Conservation (phyloP, 1,140 invertebrate genomes). For the Argopecten irradians region DNA sequence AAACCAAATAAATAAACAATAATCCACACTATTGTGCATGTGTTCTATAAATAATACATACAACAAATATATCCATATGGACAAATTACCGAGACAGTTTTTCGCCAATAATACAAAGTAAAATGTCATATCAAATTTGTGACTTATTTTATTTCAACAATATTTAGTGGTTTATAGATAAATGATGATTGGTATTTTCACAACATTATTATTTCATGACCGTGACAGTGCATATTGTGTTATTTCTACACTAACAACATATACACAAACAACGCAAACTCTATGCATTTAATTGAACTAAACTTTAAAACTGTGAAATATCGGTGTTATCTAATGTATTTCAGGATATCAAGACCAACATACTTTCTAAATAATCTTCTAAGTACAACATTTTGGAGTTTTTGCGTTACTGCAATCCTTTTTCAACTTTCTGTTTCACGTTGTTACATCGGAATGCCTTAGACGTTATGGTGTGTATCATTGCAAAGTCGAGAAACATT, state of each 20-base stretch:
- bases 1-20: not conserved
- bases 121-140: not conserved
- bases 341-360: conserved; percentile 77
- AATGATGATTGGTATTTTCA: not conserved
- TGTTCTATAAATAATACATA: too few species aligned
- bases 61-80: conserved; percentile 18
- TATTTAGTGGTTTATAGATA: not conserved
- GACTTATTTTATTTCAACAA: not conserved
- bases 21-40: not conserved
- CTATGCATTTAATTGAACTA: not conserved
- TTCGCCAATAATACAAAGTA: not conserved
- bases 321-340: conserved; percentile 42
- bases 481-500: not conserved
- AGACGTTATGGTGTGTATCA: not conserved
- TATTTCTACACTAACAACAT: not conserved
- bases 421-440: conserved; percentile 21
- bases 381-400: conserved; percentile 89
- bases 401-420: not conserved
- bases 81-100: not conserved
- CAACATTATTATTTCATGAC: not conserved
- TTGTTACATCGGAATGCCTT: not conserved
- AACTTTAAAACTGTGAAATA: conserved; percentile 18
- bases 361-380: conserved; percentile 97
- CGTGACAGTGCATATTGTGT: not conserved
- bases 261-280: not conserved